Evolutionary conservation across 2,888 invertebrate species (phyloP).

Genomic region (Timema cristinae): DNA sequence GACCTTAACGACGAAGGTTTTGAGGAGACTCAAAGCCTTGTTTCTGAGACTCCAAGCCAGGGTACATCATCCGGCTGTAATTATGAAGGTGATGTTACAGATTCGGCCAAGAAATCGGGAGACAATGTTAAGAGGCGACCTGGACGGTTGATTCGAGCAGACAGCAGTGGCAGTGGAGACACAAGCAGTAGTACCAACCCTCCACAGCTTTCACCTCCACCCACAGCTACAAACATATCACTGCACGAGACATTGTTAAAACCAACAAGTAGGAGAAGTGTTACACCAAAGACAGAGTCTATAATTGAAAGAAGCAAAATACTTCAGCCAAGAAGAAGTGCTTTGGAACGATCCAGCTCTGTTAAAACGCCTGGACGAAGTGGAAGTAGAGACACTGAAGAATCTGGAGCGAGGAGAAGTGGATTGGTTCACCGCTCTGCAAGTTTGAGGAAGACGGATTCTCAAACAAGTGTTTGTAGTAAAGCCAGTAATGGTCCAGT

Average conservation of each 20-base stretch:
- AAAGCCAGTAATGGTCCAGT: constrained; percentile 24
- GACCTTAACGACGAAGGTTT: constrained; percentile 86
- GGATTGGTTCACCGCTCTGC: constrained; percentile 39
- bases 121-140: constrained; percentile 28
- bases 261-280: neutral
- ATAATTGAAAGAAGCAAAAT: neutral
- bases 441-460: constrained; percentile 44
- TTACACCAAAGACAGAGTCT: too few relatives aligned
- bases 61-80: constrained; percentile 60
- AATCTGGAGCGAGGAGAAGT: constrained; percentile 32
- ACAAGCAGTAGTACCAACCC: constrained; percentile 43
- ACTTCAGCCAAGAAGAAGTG: neutral
- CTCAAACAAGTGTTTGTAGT: constrained; percentile 36
- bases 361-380: constrained; percentile 36
- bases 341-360: constrained; percentile 31
- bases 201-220: too few relatives aligned
- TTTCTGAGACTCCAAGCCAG: constrained; percentile 81
- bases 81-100: constrained; percentile 44
- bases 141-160: constrained; percentile 38
- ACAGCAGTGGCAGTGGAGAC: constrained; percentile 50
- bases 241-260: neutral
- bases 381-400: constrained; percentile 25
- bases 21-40: constrained; percentile 83
- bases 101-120: constrained; percentile 18
- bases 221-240: neutral